Evolutionary conservation across 2,797 vertebrate species (phyloP).

Genomic region (Diplodus puntazzo): DNA sequence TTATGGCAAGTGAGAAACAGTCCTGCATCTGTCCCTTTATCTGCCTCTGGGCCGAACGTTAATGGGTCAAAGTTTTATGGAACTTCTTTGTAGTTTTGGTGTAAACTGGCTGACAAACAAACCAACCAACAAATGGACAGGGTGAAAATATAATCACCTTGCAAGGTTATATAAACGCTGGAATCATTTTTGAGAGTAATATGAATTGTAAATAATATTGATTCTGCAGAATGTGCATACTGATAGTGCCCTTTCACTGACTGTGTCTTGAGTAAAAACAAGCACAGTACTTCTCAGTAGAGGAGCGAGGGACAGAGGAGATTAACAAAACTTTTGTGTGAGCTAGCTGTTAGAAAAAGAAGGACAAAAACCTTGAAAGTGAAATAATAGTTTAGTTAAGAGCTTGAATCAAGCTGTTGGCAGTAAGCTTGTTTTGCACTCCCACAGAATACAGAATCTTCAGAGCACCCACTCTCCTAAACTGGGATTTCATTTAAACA

Average conservation of each 20-base stretch:
- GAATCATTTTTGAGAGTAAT: background rate
- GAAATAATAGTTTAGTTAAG: background rate
- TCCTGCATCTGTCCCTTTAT: too few species aligned
- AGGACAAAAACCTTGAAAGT: background rate
- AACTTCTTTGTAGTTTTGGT: too few species aligned
- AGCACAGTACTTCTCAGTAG: background rate
- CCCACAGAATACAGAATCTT: background rate
- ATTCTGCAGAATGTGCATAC: background rate
- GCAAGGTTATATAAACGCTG: too few species aligned
- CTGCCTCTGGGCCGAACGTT: too few species aligned
- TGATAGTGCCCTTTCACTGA: background rate
- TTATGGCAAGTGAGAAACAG: too few species aligned
- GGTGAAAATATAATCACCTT: too few species aligned
- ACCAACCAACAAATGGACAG: background rate
- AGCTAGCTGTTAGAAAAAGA: background rate
- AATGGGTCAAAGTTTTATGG: too few species aligned
- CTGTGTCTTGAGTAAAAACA: background rate
- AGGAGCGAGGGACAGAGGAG: background rate
- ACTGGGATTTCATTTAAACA: background rate
- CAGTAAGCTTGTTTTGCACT: background rate
- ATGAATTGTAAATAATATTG: background rate
- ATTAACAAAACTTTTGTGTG: background rate
- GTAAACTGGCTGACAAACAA: background rate
- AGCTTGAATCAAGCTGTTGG: slow-evolving; percentile 7
- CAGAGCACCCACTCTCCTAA: background rate